A percentile compares a stretch with the other conserved stretches of the same genome.
Conservation (phyloP, 1,140 invertebrate species). For the Sycophila sp. region DNA sequence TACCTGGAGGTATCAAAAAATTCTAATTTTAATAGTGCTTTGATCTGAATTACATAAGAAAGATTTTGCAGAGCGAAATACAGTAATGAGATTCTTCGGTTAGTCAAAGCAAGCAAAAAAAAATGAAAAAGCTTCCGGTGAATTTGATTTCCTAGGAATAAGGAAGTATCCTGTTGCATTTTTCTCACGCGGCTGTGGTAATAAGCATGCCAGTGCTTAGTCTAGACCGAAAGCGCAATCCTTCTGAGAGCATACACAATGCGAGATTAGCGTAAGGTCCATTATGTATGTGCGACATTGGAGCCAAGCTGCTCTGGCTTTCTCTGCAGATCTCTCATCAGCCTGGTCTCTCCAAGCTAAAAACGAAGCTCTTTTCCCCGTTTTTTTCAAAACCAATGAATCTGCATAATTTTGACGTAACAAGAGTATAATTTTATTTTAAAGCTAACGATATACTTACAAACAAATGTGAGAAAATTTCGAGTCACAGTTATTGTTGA, state of each 20-base stretch:
- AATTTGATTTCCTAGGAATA: slow-evolving; percentile 4
- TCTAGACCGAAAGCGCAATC: neutral
- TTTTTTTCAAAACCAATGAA: neutral
- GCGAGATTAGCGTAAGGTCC: neutral
- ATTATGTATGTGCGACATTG: slow-evolving; percentile 11
- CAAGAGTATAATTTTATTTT: neutral
- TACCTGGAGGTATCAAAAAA: too few relatives aligned
- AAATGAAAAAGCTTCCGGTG: neutral
- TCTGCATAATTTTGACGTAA: neutral
- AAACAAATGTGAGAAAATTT: neutral
- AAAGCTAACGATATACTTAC: neutral
- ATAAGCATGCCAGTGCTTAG: neutral
- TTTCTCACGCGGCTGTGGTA: slow-evolving; percentile 10
- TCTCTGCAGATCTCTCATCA: neutral
- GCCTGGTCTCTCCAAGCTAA: too few relatives aligned
- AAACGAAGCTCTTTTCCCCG: too few relatives aligned
- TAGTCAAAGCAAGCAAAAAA: neutral
- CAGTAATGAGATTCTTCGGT: too few relatives aligned
- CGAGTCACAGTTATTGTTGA: neutral
- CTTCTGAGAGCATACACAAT: neutral
- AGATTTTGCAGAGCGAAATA: neutral
- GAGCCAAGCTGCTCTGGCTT: neutral
- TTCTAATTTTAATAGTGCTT: too few relatives aligned
- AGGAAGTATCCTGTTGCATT: slow-evolving; percentile 7
- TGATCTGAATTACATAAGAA: neutral